Evolutionary conservation across 1,140 invertebrate species (phyloP), one percentile per base, ranked within the genome.

Genomic region (Ectropis grisescens): DNA sequence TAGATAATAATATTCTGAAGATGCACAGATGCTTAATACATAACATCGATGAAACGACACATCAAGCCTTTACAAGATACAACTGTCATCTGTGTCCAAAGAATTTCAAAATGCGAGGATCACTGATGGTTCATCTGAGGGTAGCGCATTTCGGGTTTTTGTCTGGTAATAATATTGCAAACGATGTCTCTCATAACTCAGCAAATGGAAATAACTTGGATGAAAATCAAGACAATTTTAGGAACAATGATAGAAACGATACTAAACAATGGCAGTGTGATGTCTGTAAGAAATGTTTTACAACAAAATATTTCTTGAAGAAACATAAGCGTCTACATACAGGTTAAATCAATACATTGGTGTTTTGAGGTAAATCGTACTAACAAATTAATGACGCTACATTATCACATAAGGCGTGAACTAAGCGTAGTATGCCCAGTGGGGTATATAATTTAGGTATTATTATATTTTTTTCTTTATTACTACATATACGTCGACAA

Each of bases 271-370:
- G 92, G 91, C 90, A 91, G 58, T 95, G 93, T 64, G 91, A 94
- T 53, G 87, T 93, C 11, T 95, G 93, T 68, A 84, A 85, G 24
- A 95, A 95, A 84, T 86, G 87, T 69, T 95, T 94, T 60, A 94
- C 93, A 1, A 95, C 93, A 4, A 95, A 94, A 69, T 94, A 95
- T 79, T 95, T 94, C 62, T 71, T 94, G 23, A 94, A 94, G 75
- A 95, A 95, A 76, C 93, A 95, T 60, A 93, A 93, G 70, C 85
- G 93, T 50, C 78, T 95, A 35, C 93, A 95, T 59, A 89, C 88
- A 65, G 86, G 86, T 87, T 69, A 76, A 61, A 56, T 57, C 52
- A 35, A 46, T 46, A 33, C 42, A 60, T 71, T 71, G 57, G 59
- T 69, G 53, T 75, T 59, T 56, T 47, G 59, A 75, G 67, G 65